Base-by-base conservation (phyloP, 2,888 invertebrate genomes). In the Trachelus tabidus region DNA sequence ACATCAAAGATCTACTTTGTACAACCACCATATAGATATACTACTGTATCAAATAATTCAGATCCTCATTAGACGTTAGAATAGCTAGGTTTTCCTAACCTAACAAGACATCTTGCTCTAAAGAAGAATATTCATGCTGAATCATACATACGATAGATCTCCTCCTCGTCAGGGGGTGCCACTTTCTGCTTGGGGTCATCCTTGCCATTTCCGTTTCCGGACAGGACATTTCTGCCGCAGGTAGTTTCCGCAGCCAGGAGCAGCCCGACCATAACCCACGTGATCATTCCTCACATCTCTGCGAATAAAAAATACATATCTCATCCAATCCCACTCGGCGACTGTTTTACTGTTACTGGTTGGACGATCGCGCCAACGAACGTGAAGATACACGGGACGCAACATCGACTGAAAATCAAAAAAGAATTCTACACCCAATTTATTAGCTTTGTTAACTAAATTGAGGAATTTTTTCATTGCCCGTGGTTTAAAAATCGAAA, bases 261-360 rank as follows among this genome's bases (percentile, higher is more conserved):
- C 87, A 91, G 89, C 88, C 91, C 91, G 86, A 91, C 90, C 91
- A 91, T 91, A 88, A 91, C 88, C 91, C 91, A 91, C 90, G 90
- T 91, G 91, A 91, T 91, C 91, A 91, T 91, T 90, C 91, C 91
- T 91, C 88, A 91, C 91, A 91, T 91, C 89, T 91, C 91, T 91
- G 88, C 78, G 87, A 88, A 79, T 84, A 86, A 81, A 87, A 82
- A 84, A 77, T 73, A 37, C 23, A 56, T 56, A 9, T 56, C 23
- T 56, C 56, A 56, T 56, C 56, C 56, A 56, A 56, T 56, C 23
- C 9, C 1, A 56, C 56, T 56, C 15, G 23, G 56, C 23, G 23
- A 23, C 23, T 56, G 56, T 56, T 56, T 56, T 23, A 23, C 23
- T 9, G 56, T 9, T 56, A 56, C 23, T 23, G 56, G 6, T 23